Evolutionary conservation across 92 coral and sea anemone genomes (phyloP).

Genomic region (Chrysogorgia sp.): DNA sequence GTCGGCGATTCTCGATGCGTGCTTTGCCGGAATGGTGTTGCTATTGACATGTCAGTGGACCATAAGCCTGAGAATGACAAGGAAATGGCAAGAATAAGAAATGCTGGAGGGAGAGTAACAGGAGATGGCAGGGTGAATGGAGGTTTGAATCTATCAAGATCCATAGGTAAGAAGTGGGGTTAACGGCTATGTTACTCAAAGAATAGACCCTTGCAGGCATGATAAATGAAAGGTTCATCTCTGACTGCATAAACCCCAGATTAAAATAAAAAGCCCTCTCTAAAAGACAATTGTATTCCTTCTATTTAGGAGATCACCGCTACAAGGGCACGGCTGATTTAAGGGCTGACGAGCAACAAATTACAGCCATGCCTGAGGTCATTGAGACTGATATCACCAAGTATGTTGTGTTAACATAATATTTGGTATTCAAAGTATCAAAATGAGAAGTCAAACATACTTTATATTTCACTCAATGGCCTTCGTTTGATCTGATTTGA

Average conservation of each 20-base stretch:
- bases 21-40: slow-evolving; percentile 90
- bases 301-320: slow-evolving; percentile 85
- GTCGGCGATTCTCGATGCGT: slow-evolving; percentile 99
- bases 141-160: slow-evolving; percentile 93
- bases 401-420: slow-evolving; percentile 56
- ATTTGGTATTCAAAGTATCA: neutral
- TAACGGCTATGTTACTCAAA: neutral
- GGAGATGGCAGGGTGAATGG: slow-evolving; percentile 97
- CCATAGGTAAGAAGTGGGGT: slow-evolving; percentile 88
- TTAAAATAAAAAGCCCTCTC: neutral
- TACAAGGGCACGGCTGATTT: slow-evolving; percentile 81
- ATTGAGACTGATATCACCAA: slow-evolving; percentile 88
- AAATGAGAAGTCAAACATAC: neutral
- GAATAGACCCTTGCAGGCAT: neutral
- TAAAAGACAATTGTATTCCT: no score
- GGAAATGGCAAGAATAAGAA: slow-evolving; percentile 83
- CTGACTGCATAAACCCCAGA: neutral
- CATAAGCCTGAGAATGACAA: slow-evolving; percentile 95
- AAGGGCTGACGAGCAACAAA: slow-evolving; percentile 91
- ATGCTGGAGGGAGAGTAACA: slow-evolving; percentile 97
- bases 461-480: no score
- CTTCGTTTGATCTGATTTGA: no score
- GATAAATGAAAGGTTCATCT: neutral
- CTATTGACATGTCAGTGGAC: slow-evolving; percentile 92
- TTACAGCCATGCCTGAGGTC: slow-evolving; percentile 93